A percentile compares a stretch with the other conserved stretches of the same genome.
Conservation (phyloP, 2,113 vertebrate genomes). For the Mungos mungo region DNA sequence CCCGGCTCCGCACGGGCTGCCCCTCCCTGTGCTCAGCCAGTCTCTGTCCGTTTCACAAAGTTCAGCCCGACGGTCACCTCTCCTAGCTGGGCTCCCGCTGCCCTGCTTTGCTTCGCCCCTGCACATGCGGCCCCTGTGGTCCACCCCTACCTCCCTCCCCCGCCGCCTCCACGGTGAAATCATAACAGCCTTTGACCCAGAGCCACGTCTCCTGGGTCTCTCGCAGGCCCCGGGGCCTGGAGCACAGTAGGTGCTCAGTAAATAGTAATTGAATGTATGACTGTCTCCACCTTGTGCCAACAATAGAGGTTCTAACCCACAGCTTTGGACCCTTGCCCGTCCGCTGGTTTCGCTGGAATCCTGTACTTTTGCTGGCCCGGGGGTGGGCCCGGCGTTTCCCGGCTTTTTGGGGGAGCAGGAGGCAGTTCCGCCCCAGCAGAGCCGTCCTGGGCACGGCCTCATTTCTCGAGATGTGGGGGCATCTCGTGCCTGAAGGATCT, state of each 20-base stretch:
- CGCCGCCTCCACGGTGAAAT: background rate
- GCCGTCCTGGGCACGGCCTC: background rate
- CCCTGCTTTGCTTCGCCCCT: too few species aligned
- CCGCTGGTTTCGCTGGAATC: background rate
- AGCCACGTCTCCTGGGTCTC: background rate
- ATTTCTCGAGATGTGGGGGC: background rate
- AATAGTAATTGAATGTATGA: accelerated
- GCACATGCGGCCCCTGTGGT: accelerated
- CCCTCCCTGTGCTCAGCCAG: background rate
- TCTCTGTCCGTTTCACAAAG: background rate
- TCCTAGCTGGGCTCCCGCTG: background rate
- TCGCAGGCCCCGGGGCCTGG: accelerated
- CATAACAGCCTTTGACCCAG: accelerated
- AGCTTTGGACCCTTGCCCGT: background rate
- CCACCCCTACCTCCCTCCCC: background rate
- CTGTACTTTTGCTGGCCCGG: accelerated
- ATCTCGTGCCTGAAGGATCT: accelerated
- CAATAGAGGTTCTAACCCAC: background rate
- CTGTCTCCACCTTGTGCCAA: accelerated
- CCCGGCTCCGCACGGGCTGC: accelerated
- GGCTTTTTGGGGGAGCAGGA: background rate
- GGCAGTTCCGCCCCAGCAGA: background rate
- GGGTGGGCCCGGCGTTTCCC: background rate
- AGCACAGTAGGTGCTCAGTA: background rate
- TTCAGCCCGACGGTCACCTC: background rate